phyloP scores from a whole-genome alignment of 2,888 invertebrate genomes.

The Bruchidius siliquastri region DNA sequence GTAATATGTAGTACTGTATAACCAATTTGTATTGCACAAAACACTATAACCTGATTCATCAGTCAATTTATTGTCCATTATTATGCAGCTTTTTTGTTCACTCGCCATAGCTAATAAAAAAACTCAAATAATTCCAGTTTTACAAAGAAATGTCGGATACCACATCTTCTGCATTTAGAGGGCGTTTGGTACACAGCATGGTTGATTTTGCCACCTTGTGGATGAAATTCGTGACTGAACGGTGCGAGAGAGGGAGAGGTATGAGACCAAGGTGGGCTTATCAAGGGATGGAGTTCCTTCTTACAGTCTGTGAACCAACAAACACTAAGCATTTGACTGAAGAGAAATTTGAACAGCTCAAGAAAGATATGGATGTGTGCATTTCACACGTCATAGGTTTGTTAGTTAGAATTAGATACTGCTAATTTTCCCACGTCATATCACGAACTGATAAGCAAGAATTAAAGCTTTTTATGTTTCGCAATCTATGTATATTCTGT shows the following conservation, averaged over 20 bases:
- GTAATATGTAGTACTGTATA: no score
- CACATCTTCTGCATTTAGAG: slow-evolving; percentile 43
- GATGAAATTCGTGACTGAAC: slow-evolving; percentile 83
- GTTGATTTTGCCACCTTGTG: slow-evolving; percentile 73
- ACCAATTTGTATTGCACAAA: no score
- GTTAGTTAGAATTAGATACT: not conserved
- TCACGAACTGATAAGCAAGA: no score
- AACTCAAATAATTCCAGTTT: slow-evolving; percentile 45
- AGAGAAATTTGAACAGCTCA: slow-evolving; percentile 74
- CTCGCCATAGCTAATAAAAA: not conserved
- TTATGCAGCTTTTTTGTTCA: no score
- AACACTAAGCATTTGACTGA: slow-evolving; percentile 74
- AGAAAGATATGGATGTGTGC: slow-evolving; percentile 76
- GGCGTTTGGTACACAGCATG: slow-evolving; percentile 55
- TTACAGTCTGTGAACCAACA: slow-evolving; percentile 78
- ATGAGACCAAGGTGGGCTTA: slow-evolving; percentile 82
- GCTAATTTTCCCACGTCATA: no score
- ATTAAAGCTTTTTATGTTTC: no score
- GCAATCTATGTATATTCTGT: no score
- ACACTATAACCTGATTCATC: no score
- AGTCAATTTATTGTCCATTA: no score
- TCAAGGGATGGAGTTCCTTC: slow-evolving; percentile 83
- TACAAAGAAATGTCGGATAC: slow-evolving; percentile 70
- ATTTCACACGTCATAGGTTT: slow-evolving; percentile 79
- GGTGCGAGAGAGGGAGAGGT: slow-evolving; percentile 74